Percentiles rank a stretch among this genome's conserved stretches.
These are phyloP conservation scores for Meta bourneti DNA, from an alignment of 2,888 invertebrate species.

Conservation along the genomic window DNA sequence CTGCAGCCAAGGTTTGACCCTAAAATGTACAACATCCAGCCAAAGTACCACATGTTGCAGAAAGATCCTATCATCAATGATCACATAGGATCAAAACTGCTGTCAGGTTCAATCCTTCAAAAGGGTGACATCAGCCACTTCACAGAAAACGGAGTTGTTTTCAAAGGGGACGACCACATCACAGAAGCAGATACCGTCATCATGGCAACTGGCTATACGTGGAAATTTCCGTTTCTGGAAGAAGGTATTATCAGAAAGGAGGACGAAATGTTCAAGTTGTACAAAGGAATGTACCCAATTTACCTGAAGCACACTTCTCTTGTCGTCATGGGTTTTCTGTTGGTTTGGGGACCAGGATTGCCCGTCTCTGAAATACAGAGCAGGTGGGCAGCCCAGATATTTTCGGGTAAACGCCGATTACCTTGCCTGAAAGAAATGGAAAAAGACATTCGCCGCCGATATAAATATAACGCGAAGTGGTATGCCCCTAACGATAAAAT, in stretches of 20 bases:
- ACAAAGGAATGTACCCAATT: constrained; percentile 78
- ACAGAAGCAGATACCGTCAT: constrained; percentile 80
- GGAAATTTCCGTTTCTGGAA: constrained; percentile 80
- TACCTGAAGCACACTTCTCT: constrained; percentile 78
- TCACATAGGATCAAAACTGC: constrained; percentile 81
- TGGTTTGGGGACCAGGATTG: constrained; percentile 77
- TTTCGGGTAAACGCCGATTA: constrained; percentile 55
- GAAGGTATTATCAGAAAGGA: constrained; percentile 75
- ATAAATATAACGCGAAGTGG: constrained; percentile 38
- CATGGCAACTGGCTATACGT: constrained; percentile 80
- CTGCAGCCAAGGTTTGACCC: constrained; percentile 80
- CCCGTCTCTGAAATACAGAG: constrained; percentile 77
- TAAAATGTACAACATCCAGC: constrained; percentile 80
- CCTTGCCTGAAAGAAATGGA: constrained; percentile 65
- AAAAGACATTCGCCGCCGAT: constrained; percentile 37
- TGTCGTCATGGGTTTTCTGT: constrained; percentile 78
- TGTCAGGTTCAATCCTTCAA: constrained; percentile 80
- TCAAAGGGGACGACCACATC: constrained; percentile 78
- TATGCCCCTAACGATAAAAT: constrained; percentile 60
- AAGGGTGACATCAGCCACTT: constrained; percentile 79
- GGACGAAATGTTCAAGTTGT: constrained; percentile 72
- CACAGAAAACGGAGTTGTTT: constrained; percentile 78
- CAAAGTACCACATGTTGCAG: constrained; percentile 79
- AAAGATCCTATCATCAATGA: constrained; percentile 80
- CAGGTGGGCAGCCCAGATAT: constrained; percentile 68